Evolutionary conservation across 2,113 vertebrate genomes (phyloP).

Genomic region (Tupaia chinensis): DNA sequence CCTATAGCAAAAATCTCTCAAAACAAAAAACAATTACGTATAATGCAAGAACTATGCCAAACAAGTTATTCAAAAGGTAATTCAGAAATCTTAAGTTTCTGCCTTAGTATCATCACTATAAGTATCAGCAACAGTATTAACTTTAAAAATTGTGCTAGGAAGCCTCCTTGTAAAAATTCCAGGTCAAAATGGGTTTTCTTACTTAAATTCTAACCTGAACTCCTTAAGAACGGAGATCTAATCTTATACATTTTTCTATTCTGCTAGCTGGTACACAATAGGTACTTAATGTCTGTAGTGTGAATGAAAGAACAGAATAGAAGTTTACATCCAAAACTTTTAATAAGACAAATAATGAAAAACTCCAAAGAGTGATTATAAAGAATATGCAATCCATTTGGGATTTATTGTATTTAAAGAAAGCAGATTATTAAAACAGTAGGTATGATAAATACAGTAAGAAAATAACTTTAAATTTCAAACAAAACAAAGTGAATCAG

Average conservation of each 20-base stretch:
- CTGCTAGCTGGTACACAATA: neutral
- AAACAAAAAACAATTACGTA: neutral
- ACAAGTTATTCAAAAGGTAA: neutral
- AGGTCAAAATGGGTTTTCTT: constrained; percentile 24
- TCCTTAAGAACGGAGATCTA: neutral
- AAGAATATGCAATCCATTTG: constrained; percentile 52
- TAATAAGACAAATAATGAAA: constrained; percentile 49
- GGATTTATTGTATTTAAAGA: constrained; percentile 77
- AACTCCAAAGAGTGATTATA: constrained; percentile 57
- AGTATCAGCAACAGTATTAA: neutral
- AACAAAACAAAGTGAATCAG: constrained; percentile 66
- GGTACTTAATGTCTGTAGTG: neutral
- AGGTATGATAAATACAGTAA: constrained; percentile 78
- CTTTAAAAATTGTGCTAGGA: neutral
- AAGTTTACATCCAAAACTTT: constrained; percentile 54
- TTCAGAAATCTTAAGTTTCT: neutral
- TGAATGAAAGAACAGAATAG: constrained; percentile 41
- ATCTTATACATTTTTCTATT: neutral
- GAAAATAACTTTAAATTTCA: constrained; percentile 77
- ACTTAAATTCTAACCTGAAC: neutral
- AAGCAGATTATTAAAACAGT: constrained; percentile 66
- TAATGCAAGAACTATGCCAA: neutral
- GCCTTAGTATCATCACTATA: neutral
- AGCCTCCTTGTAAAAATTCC: neutral
- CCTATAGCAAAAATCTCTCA: too few relatives aligned